phyloP scores from a whole-genome alignment of 2,797 vertebrate species.

The Melanotaenia trifasciata region DNA sequence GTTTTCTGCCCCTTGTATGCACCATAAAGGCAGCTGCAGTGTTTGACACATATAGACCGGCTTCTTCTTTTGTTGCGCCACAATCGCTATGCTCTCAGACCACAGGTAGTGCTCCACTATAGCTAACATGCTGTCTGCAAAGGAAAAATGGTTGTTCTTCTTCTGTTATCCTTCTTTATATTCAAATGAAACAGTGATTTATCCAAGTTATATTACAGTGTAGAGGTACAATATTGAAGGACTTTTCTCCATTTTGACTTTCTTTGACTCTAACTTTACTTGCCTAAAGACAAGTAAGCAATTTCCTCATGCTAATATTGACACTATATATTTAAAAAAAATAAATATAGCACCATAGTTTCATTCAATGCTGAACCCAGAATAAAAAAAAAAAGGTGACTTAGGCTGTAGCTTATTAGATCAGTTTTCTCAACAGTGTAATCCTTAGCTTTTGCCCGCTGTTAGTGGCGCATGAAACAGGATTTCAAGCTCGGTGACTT shows the following conservation, averaged over 20 bases:
- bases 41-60: slow-evolving; percentile 1
- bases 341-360: background rate
- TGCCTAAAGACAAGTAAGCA: too few species aligned
- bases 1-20: slow-evolving; percentile 28
- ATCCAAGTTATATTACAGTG: background rate
- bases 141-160: background rate
- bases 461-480: background rate
- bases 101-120: background rate
- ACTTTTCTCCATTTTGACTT: background rate
- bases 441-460: slow-evolving; percentile 6
- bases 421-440: slow-evolving; percentile 1
- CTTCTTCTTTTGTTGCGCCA: background rate
- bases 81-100: background rate
- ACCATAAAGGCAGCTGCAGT: slow-evolving; percentile 5
- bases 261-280: too few species aligned
- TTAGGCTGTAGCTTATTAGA: slow-evolving; percentile 6
- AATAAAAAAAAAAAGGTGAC: background rate
- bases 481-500: slow-evolving; percentile 3
- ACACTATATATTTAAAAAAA: background rate
- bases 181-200: background rate
- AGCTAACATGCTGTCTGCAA: background rate
- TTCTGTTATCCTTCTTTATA: background rate
- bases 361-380: background rate
- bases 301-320: background rate
- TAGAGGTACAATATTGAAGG: background rate